Evolutionary conservation across 2,113 vertebrate species (phyloP).

Genomic region (Lagenorhynchus albirostris): DNA sequence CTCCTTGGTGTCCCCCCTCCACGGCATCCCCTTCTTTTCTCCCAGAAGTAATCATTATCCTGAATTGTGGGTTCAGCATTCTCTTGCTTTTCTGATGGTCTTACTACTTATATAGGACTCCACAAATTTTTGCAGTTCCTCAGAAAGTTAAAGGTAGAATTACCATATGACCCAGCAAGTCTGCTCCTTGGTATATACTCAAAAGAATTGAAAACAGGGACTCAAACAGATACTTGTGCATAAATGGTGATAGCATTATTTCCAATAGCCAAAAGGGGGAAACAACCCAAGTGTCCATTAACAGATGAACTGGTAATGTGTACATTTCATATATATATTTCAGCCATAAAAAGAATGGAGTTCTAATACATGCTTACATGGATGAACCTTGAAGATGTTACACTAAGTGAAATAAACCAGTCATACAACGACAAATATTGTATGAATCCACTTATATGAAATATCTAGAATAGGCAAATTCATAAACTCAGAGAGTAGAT

Average conservation of each 20-base stretch:
- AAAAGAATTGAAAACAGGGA: neutral
- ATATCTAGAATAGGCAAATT: neutral
- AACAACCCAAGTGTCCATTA: neutral
- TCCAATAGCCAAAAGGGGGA: neutral
- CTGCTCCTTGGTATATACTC: neutral
- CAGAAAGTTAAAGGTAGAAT: neutral
- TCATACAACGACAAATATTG: neutral
- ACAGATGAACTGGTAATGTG: neutral
- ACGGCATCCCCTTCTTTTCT: neutral
- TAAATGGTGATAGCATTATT: neutral
- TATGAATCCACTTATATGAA: neutral
- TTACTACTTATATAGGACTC: neutral
- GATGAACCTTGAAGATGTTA: neutral
- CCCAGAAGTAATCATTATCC: neutral
- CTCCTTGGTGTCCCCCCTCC: neutral
- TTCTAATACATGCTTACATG: neutral
- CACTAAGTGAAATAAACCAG: neutral
- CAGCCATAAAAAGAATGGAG: neutral
- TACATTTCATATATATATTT: neutral
- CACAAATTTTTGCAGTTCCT: neutral
- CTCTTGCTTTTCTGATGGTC: neutral
- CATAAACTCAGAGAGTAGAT: neutral
- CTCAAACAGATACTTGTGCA: neutral
- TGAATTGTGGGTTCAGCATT: neutral
- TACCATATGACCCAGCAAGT: neutral